Evolutionary conservation across 53 echinoderm and acorn worm species (phyloP), one percentile per base, ranked within the genome.

Genomic region (Luidia sarsii): DNA sequence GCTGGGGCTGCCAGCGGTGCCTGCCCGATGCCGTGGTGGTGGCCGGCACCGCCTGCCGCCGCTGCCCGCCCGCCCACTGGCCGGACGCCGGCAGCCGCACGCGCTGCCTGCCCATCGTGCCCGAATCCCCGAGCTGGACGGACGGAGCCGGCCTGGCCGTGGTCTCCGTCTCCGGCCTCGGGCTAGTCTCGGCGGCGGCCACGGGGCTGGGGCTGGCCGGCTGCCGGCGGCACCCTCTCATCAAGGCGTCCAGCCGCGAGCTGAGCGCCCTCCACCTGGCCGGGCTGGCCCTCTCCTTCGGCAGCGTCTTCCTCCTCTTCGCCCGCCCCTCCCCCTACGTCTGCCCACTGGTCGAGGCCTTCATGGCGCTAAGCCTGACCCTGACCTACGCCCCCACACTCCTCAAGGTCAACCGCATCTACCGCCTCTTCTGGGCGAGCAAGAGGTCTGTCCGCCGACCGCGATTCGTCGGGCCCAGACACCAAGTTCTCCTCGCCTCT

Each of bases 61-160:
- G 41, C 10, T 95, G 95, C 36, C 75, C 54, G 1, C 24, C 35
- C 4, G 61, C 67, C 32, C 51, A 80, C 14, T 87, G 89, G 68
- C 95, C 95, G 1, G 82, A 95, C 50, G 23, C 48, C 19, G 68
- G 63, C 65, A 74, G 63, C 65, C 87, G 87, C 24, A 92, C 39
- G 27, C 20, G 31, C 9, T 95, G 95, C 61, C 43, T 29, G 1
- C 48, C 50, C 3, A 83, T 92, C 6, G 71, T 62, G 7, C 64
- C 81, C 0, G 46, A 71, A 5, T 34, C 79, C 6, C 63, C 89
- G 19, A 50, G 39, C 27, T 85, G 85, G 81, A 71, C 50, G 16
- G 68, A 85, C 30, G 68, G 85, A 1, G 39, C 67, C 15, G 72
- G 85, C 0, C 15, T 85, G 4, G 68, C 56, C 33, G 71, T 88